phyloP scores from a whole-genome alignment of 2,113 vertebrate species.

The Butorides virescens region DNA sequence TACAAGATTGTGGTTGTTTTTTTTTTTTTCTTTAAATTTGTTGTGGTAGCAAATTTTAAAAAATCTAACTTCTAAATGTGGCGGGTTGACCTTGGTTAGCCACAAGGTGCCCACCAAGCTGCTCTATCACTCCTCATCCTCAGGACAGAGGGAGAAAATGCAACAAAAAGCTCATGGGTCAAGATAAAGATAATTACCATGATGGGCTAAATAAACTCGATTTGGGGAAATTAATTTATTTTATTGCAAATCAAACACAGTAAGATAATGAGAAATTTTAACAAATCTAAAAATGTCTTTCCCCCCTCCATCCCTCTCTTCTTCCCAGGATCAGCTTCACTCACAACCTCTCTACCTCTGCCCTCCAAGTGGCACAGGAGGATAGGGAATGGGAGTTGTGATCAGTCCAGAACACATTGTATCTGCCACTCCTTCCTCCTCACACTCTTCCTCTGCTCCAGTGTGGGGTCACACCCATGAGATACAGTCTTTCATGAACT shows the following conservation, averaged over 20 bases:
- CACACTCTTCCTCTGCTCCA: neutral
- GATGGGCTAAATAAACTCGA: neutral
- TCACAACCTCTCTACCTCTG: neutral
- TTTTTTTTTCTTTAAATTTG: neutral
- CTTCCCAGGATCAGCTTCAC: neutral
- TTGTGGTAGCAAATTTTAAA: neutral
- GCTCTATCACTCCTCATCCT: neutral
- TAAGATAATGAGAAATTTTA: neutral
- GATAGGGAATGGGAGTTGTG: neutral
- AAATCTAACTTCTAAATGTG: neutral
- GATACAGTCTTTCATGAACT: neutral
- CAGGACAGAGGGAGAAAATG: neutral
- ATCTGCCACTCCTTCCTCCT: neutral
- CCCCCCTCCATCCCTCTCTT: neutral
- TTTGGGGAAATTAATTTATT: neutral
- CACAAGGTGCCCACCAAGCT: neutral
- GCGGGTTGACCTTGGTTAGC: neutral
- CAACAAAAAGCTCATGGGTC: neutral
- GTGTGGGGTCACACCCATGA: rapidly evolving
- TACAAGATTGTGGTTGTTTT: neutral
- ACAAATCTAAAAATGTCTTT: neutral
- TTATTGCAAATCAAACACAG: neutral
- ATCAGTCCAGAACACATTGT: rapidly evolving
- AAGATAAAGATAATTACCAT: neutral
- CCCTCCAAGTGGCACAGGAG: neutral